phyloP scores from a whole-genome alignment of 2,113 vertebrate species.

The Enhydra lutris region DNA sequence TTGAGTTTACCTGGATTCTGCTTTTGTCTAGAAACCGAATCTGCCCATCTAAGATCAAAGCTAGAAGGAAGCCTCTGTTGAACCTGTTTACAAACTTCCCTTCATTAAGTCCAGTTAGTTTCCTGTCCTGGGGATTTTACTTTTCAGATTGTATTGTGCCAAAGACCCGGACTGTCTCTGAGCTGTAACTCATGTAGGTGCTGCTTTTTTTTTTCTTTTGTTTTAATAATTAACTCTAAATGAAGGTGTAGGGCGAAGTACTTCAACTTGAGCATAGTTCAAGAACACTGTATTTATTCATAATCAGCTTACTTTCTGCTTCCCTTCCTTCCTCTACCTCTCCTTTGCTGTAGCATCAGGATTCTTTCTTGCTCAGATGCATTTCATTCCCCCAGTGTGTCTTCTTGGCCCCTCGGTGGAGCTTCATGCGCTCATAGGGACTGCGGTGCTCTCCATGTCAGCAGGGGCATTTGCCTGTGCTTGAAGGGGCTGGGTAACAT shows the following conservation, averaged over 20 bases:
- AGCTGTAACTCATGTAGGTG: background rate
- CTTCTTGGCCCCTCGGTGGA: background rate
- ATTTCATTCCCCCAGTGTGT: background rate
- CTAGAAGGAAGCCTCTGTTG: constrained; percentile 33
- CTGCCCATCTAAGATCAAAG: constrained; percentile 47
- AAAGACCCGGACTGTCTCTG: background rate
- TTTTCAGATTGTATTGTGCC: background rate
- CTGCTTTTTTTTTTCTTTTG: background rate
- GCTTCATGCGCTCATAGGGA: background rate
- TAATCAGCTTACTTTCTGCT: background rate
- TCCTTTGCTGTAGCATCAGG: background rate
- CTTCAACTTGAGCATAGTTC: background rate
- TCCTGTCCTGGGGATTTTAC: background rate
- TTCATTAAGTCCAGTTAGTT: background rate
- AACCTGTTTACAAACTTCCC: background rate
- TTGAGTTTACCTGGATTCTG: constrained; percentile 69
- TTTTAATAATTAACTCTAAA: background rate
- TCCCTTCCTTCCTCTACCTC: background rate
- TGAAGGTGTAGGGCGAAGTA: background rate
- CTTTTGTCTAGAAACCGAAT: constrained; percentile 56
- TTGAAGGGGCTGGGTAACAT: background rate
- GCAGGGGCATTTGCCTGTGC: background rate
- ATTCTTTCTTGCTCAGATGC: background rate
- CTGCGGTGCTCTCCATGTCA: background rate
- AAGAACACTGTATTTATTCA: background rate